Percentiles rank a stretch among this genome's conserved stretches.
Conservation (phyloP, 2,113 vertebrate genomes). For the Gasterosteus nipponicus region DNA sequence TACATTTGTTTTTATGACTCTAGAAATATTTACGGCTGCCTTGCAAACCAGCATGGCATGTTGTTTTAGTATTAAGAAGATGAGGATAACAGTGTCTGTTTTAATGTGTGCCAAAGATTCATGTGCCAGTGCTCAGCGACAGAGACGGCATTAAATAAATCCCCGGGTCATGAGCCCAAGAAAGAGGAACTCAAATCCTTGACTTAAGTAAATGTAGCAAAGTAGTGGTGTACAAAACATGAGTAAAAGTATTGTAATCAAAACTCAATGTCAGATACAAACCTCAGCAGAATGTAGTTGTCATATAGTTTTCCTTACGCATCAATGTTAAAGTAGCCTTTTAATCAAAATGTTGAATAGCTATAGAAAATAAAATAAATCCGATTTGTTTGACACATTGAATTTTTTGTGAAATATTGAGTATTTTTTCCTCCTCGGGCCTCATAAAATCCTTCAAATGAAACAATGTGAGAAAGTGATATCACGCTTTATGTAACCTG, state of each 20-base stretch:
- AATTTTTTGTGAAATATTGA: neutral
- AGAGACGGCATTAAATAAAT: neutral
- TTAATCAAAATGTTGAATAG: neutral
- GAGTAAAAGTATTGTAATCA: neutral
- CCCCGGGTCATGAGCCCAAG: neutral
- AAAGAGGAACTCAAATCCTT: neutral
- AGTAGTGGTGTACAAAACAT: neutral
- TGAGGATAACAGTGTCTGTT: neutral
- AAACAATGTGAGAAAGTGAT: neutral
- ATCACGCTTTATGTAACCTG: neutral
- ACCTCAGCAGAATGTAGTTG: neutral
- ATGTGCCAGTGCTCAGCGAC: neutral
- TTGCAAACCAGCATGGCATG: conserved; percentile 1
- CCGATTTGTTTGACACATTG: neutral
- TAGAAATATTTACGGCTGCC: conserved; percentile 14
- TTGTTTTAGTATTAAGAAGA: conserved; percentile 23
- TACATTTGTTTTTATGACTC: conserved; percentile 41
- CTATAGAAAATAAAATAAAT: neutral
- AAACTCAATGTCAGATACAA: neutral
- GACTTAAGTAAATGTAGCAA: neutral
- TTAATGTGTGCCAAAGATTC: neutral
- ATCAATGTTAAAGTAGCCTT: neutral
- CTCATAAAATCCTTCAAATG: neutral
- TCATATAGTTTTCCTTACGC: neutral
- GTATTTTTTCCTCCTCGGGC: neutral